Evolutionary conservation across 2,797 vertebrate species (phyloP).

Genomic region (Coracias cyanogaster): DNA sequence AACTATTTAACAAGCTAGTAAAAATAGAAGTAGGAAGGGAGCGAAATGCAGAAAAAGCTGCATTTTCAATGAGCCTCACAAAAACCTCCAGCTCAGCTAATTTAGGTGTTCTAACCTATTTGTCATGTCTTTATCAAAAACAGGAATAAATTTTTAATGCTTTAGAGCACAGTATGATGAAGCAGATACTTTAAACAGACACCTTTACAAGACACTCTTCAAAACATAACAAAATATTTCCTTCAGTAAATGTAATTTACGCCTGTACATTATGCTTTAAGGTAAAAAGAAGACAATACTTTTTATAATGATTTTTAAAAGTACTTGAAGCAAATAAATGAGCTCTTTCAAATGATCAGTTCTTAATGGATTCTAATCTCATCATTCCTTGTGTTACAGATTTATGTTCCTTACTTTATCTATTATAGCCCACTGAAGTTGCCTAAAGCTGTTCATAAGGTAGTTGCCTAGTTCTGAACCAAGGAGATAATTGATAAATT

Average conservation of each 20-base stretch:
- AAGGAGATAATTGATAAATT: conserved; percentile 3
- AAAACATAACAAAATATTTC: neutral
- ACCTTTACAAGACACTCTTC: neutral
- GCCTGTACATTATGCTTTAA: neutral
- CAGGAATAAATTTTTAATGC: neutral
- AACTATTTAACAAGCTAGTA: neutral
- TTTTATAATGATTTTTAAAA: neutral
- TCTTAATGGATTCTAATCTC: neutral
- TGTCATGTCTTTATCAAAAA: neutral
- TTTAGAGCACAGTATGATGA: neutral
- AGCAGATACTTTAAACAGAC: neutral
- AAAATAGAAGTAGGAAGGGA: neutral
- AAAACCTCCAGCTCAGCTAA: neutral
- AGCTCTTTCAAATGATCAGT: neutral
- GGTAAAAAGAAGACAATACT: neutral
- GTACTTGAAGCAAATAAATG: neutral
- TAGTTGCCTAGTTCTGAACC: neutral
- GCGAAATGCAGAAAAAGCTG: neutral
- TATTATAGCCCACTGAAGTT: neutral
- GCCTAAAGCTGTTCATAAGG: neutral
- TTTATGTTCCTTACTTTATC: neutral
- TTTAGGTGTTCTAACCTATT: neutral
- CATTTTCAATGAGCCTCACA: neutral
- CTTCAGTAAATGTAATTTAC: neutral
- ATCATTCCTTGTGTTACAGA: neutral